phyloP scores from a whole-genome alignment of 1,140 invertebrate species.

The Wasmannia auropunctata region DNA sequence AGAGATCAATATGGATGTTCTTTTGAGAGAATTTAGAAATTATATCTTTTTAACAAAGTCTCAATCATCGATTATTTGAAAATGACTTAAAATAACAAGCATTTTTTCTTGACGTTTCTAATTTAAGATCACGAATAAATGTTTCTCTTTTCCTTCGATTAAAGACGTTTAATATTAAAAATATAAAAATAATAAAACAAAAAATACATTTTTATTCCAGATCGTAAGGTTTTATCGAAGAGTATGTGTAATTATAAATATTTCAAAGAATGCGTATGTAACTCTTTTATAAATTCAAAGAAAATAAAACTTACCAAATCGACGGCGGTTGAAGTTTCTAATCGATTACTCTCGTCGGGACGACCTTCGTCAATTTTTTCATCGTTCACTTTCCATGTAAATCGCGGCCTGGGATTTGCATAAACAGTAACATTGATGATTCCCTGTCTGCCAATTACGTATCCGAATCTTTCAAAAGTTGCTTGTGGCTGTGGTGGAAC shows the following conservation, averaged over 20 bases:
- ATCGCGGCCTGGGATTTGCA: constrained; percentile 88
- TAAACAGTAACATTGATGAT: constrained; percentile 89
- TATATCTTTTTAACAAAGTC: not conserved
- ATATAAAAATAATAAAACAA: not conserved
- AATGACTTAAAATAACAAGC: not conserved
- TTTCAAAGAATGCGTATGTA: not conserved
- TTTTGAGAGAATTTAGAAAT: not conserved
- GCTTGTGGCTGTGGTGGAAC: constrained; percentile 87
- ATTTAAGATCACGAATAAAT: not conserved
- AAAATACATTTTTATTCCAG: not conserved
- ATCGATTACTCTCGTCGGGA: constrained; percentile 83
- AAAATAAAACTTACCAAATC: constrained; percentile 85
- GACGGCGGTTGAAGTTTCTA: constrained; percentile 84
- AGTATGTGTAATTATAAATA: not conserved
- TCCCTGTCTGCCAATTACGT: constrained; percentile 89
- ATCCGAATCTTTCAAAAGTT: constrained; percentile 88
- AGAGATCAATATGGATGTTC: not conserved
- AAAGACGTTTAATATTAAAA: not conserved
- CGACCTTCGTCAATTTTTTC: constrained; percentile 86
- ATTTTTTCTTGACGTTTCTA: not conserved
- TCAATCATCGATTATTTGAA: not conserved
- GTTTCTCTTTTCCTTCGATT: not conserved
- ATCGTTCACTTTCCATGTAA: constrained; percentile 88
- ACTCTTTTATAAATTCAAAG: not conserved
- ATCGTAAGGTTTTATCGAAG: not conserved